These are phyloP conservation scores for Esox niger DNA, from an alignment of 2,113 vertebrate genomes.

Conservation along the genomic window DNA sequence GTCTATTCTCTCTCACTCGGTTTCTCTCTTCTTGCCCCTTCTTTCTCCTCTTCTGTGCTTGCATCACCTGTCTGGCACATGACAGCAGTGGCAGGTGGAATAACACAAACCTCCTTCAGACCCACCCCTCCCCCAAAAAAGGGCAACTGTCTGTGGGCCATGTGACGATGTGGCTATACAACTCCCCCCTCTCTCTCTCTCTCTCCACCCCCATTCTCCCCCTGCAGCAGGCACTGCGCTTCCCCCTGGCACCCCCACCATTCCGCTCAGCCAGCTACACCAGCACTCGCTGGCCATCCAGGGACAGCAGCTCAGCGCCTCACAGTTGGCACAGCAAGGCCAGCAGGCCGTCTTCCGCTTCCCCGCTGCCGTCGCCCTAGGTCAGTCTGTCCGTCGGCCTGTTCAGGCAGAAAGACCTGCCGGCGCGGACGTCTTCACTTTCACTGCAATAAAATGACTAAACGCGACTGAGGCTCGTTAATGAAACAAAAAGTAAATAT, in stretches of 20 bases:
- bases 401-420: neutral
- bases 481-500: too few relatives aligned
- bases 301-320: constrained; percentile 60
- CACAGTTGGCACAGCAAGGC: constrained; percentile 68
- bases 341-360: constrained; percentile 79
- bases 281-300: constrained; percentile 73
- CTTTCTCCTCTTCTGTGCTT: too few relatives aligned
- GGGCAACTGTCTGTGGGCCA: constrained; percentile 56
- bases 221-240: constrained; percentile 75
- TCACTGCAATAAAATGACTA: too few relatives aligned
- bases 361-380: constrained; percentile 76
- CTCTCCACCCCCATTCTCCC: constrained; percentile 8
- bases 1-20: too few relatives aligned
- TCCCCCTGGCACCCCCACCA: constrained; percentile 73
- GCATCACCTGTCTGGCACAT: constrained; percentile 69
- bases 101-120: too few relatives aligned
- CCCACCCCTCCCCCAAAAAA: constrained; percentile 36
- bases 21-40: constrained; percentile 8
- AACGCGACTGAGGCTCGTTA: too few relatives aligned
- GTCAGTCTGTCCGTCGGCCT: constrained; percentile 66
- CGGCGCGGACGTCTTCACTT: too few relatives aligned
- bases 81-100: constrained; percentile 63
- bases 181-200: neutral
- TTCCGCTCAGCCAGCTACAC: constrained; percentile 79
- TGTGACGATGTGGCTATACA: constrained; percentile 42